phyloP scores from a whole-genome alignment of 2,888 invertebrate genomes.

The Steromphala cineraria region DNA sequence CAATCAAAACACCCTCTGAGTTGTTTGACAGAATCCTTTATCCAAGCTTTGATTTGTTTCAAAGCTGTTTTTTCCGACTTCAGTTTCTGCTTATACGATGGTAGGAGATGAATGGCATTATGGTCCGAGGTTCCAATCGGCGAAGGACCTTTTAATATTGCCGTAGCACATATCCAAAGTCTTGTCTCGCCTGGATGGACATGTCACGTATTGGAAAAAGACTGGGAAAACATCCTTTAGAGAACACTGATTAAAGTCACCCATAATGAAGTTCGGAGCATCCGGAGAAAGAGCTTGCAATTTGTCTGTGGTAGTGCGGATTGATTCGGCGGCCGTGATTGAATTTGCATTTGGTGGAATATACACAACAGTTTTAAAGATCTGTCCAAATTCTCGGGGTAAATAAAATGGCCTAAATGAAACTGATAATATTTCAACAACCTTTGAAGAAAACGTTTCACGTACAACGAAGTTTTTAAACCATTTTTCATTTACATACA shows the following conservation, averaged over 20 bases:
- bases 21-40: not conserved
- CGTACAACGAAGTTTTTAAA: too few species aligned
- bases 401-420: too few species aligned
- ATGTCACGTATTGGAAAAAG: not conserved
- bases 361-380: not conserved
- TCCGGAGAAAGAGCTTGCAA: too few species aligned
- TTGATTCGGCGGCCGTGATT: not conserved
- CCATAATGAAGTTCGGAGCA: not conserved
- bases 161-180: slow-evolving; percentile 6
- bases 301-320: not conserved
- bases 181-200: not conserved
- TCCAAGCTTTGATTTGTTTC: not conserved
- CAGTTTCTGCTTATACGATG: too few species aligned
- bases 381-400: not conserved
- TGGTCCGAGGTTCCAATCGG: not conserved
- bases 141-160: not conserved
- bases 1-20: too few species aligned
- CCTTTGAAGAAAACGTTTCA: too few species aligned
- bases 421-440: not conserved
- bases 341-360: not conserved
- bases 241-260: not conserved
- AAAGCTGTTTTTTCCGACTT: not conserved
- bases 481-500: too few species aligned
- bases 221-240: not conserved
- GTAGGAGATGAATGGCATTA: too few species aligned